These are phyloP conservation scores for Drosophila putrida DNA, from an alignment of 2,888 invertebrate genomes.

Conservation along the genomic window DNA sequence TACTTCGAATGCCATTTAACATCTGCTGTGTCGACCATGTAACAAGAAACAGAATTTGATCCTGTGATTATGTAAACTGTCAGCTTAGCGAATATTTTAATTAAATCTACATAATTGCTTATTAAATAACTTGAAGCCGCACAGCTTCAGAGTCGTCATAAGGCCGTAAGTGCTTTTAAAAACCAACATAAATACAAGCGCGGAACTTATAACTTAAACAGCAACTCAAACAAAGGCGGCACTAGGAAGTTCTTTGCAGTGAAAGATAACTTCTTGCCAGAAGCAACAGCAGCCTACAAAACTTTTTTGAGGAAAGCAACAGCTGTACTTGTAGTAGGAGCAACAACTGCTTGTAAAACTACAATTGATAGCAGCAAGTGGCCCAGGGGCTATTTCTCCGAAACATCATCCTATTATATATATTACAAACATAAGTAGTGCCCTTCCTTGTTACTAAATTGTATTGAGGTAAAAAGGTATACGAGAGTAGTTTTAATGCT, in stretches of 20 bases:
- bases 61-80: conserved; percentile 60
- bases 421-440: conserved; percentile 15
- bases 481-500: not conserved
- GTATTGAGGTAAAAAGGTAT: not conserved
- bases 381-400: conserved; percentile 32
- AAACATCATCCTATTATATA: conserved; percentile 35
- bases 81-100: conserved; percentile 37
- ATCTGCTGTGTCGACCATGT: conserved; percentile 12
- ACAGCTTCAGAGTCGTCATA: conserved; percentile 1
- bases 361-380: conserved; percentile 24
- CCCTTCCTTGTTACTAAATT: not conserved
- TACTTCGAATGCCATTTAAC: conserved; percentile 5
- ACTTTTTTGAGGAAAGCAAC: conserved; percentile 44
- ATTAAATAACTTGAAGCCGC: conserved; percentile 62
- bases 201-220: conserved; percentile 10
- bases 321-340: conserved; percentile 23
- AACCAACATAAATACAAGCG: conserved; percentile 12
- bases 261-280: conserved; percentile 41
- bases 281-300: conserved; percentile 25
- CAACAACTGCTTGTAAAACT: conserved; percentile 39
- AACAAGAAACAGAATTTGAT: not conserved
- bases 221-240: conserved; percentile 61
- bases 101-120: conserved; percentile 70
- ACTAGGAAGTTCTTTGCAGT: conserved; percentile 29
- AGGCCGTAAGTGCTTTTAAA: conserved; percentile 41